phyloP scores from a whole-genome alignment of 2,888 invertebrate species.

The Stenodema calcarata region DNA sequence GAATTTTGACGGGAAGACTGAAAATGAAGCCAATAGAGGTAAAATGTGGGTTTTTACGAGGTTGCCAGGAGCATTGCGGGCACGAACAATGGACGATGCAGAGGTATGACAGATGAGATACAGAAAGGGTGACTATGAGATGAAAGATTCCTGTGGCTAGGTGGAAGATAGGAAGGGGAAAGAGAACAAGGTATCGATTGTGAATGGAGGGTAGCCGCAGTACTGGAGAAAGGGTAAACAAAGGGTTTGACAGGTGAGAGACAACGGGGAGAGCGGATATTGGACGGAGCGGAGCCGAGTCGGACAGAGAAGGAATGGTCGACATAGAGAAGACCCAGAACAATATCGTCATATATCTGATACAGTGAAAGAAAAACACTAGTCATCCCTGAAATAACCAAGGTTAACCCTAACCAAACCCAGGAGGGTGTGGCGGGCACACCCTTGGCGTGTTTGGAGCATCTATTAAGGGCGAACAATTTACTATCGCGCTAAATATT shows the following conservation, averaged over 20 bases:
- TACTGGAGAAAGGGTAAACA: conserved; percentile 10
- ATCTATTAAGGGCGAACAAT: conserved; percentile 20
- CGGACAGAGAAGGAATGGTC: not conserved
- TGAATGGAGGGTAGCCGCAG: not conserved
- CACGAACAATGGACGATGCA: not conserved
- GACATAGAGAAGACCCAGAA: not conserved
- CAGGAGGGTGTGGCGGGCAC: conserved; percentile 7
- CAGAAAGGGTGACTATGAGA: not conserved
- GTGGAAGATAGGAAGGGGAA: not conserved
- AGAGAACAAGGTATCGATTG: conserved; percentile 1
- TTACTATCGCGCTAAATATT: conserved; percentile 31
- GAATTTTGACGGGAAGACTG: no score
- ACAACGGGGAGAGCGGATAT: not conserved
- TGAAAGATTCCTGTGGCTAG: not conserved
- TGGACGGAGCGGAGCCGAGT: not conserved
- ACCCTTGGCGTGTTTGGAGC: conserved; percentile 29
- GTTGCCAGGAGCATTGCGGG: not conserved
- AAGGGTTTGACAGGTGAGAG: conserved; percentile 14
- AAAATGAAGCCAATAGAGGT: not conserved
- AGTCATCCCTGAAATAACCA: not conserved
- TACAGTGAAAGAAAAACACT: not conserved
- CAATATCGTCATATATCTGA: not conserved
- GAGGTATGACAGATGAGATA: conserved; percentile 16
- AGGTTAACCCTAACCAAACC: not conserved
- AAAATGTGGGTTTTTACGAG: not conserved